A percentile compares a stretch with the other conserved stretches of the same genome.
These are phyloP conservation scores for Alouatta palliata DNA, from an alignment of 2,113 vertebrate species.

Conservation along the genomic window DNA sequence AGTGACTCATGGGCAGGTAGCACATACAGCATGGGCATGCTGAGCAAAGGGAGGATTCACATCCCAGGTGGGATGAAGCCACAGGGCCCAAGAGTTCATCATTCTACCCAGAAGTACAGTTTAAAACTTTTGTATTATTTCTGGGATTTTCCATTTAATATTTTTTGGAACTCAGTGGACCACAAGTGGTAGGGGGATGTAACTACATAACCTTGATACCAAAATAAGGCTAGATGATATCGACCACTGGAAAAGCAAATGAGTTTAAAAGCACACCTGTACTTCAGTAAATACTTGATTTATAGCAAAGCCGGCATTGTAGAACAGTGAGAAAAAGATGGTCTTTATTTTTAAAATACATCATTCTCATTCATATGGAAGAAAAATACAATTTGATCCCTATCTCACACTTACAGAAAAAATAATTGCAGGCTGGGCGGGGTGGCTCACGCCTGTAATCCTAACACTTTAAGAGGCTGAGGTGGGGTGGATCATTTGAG, in stretches of 20 bases:
- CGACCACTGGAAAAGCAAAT: background rate
- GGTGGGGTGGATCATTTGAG: no score
- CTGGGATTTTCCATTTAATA: background rate
- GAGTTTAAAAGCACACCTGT: background rate
- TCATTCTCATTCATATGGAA: background rate
- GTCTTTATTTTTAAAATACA: background rate
- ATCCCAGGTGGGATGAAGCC: background rate
- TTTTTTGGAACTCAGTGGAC: background rate
- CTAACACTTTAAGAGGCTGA: no score
- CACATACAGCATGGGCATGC: background rate
- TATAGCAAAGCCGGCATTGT: background rate
- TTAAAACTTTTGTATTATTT: background rate
- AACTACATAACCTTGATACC: background rate
- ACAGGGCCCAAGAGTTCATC: background rate
- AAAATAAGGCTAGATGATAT: background rate
- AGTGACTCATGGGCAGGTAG: background rate
- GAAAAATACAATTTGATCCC: background rate
- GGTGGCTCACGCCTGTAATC: no score
- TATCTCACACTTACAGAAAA: background rate
- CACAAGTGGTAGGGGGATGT: background rate
- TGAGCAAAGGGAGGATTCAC: background rate
- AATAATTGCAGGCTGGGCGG: background rate
- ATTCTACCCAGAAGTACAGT: background rate
- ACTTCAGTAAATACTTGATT: background rate
- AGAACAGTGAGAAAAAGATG: background rate